phyloP scores from a whole-genome alignment of 2,113 vertebrate species.

The Halcyon malimbica region DNA sequence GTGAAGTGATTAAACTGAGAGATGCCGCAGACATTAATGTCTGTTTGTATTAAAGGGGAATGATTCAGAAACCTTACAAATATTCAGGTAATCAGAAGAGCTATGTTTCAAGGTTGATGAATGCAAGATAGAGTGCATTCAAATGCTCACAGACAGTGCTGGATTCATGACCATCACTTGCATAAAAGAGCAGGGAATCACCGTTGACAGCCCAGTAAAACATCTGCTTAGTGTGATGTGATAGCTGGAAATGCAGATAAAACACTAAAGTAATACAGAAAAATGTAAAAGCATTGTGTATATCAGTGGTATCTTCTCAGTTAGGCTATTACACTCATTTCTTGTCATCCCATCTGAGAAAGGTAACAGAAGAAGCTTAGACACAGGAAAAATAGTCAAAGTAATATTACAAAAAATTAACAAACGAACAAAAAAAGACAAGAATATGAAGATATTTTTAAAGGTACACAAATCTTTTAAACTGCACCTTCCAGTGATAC shows the following conservation, averaged over 20 bases:
- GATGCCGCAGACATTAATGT: not conserved
- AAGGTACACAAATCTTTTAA: not conserved
- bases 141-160: not conserved
- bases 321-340: not conserved
- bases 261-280: not conserved
- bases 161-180: not conserved
- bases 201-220: not conserved
- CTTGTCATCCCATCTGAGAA: not conserved
- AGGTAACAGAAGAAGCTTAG: not conserved
- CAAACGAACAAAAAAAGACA: not conserved
- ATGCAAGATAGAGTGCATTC: not conserved
- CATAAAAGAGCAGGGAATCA: not conserved
- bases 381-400: not conserved
- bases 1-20: not conserved
- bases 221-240: not conserved
- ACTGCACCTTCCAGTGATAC: not conserved
- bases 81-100: not conserved
- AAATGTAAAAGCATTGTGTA: not conserved
- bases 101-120: conserved; percentile 6
- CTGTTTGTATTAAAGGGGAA: conserved; percentile 1
- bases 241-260: not conserved
- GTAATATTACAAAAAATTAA: not conserved
- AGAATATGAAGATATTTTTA: not conserved
- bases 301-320: not conserved
- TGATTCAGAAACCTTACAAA: not conserved